These are phyloP conservation scores for Poeciliopsis turrubarensis DNA, from an alignment of 2,113 vertebrate species.

Conservation along the genomic window DNA sequence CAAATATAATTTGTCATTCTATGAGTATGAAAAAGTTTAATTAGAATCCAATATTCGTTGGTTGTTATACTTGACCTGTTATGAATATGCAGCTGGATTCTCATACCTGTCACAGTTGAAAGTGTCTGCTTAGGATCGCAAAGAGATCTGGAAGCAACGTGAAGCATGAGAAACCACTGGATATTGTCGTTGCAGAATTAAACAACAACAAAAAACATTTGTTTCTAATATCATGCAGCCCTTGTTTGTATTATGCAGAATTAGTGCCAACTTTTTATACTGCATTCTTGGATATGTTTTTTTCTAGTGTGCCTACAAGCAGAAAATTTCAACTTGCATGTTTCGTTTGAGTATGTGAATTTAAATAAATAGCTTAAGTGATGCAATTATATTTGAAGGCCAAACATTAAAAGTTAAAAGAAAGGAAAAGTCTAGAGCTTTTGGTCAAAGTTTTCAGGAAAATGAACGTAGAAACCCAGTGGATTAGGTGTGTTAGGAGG, in stretches of 20 bases:
- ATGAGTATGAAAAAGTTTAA: neutral
- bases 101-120: neutral
- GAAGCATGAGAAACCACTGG: no score
- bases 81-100: neutral
- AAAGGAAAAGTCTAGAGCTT: neutral
- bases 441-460: no score
- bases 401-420: neutral
- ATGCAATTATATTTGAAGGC: neutral
- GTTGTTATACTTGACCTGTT: neutral
- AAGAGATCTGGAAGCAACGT: neutral
- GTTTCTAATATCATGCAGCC: neutral
- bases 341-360: neutral
- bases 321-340: no score
- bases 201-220: neutral
- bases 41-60: no score
- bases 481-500: no score
- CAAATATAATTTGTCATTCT: neutral
- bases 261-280: no score
- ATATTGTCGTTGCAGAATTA: neutral
- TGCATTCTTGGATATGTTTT: no score
- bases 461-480: no score
- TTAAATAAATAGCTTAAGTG: neutral
- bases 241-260: no score
- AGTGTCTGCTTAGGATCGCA: neutral
- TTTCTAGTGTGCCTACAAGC: no score